Evolutionary conservation across 2,113 vertebrate genomes (phyloP).

Genomic region (Pan troglodytes): DNA sequence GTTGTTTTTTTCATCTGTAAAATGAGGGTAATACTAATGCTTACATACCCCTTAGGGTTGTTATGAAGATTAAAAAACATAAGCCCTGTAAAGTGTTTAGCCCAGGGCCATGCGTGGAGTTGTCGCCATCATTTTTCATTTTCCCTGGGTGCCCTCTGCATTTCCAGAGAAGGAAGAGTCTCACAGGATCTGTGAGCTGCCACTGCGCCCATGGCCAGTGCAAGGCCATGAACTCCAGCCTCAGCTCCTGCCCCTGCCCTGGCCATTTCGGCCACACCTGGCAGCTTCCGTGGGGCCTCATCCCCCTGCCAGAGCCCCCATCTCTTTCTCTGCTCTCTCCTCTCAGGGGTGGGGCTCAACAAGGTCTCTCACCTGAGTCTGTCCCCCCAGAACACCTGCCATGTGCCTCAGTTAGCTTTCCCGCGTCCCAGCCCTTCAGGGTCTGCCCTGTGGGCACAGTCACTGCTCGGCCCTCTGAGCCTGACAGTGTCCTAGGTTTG

Average conservation of each 20-base stretch:
- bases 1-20: background rate
- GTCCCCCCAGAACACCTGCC: background rate
- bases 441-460: accelerated
- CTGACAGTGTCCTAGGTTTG: background rate
- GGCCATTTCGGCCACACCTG: accelerated
- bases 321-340: background rate
- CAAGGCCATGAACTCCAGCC: accelerated
- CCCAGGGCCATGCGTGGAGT: accelerated
- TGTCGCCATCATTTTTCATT: accelerated
- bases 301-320: accelerated
- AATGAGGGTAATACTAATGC: accelerated
- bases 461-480: background rate
- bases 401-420: background rate
- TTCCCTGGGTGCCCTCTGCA: accelerated
- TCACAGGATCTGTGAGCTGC: background rate
- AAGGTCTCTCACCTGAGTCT: background rate
- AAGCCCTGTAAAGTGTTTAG: accelerated
- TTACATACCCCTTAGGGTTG: accelerated
- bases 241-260: accelerated
- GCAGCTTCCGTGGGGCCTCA: accelerated
- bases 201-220: accelerated
- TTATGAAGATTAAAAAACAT: background rate
- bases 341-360: background rate
- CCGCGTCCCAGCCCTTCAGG: accelerated
- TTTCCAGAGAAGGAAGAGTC: accelerated